Percentiles rank a stretch among this genome's conserved stretches.
These are phyloP conservation scores for Ericerus pela DNA, from an alignment of 1,140 invertebrate species.

Conservation along the genomic window DNA sequence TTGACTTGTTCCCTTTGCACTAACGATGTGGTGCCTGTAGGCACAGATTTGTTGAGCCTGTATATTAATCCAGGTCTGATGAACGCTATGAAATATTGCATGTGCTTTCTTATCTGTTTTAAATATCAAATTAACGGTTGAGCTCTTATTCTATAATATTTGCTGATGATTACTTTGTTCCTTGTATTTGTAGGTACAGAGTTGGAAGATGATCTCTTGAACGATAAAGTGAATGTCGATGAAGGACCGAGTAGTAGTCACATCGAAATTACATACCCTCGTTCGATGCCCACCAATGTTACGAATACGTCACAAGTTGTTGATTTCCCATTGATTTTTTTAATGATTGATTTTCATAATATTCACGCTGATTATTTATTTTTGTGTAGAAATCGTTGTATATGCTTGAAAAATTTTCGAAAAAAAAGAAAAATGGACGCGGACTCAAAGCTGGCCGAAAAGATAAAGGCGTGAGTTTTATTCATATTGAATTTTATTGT, in stretches of 20 bases:
- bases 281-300: not conserved
- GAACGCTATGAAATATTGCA: no score
- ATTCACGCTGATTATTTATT: conserved; percentile 4
- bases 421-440: conserved; percentile 53
- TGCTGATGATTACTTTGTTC: no score
- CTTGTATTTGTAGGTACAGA: not conserved
- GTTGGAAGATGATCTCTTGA: not conserved
- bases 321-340: not conserved
- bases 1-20: no score
- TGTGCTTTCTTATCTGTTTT: no score
- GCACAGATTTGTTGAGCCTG: no score
- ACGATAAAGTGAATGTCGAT: not conserved
- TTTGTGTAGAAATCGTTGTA: conserved; percentile 51
- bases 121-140: no score
- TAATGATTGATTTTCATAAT: not conserved
- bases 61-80: no score
- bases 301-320: no score
- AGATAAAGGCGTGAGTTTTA: conserved; percentile 49
- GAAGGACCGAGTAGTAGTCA: not conserved
- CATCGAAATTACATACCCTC: conserved; percentile 5
- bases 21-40: no score
- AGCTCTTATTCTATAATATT: no score
- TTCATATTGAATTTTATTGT: not conserved
- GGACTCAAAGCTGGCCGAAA: conserved; percentile 54
- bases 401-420: conserved; percentile 60